A percentile compares a stretch with the other conserved stretches of the same genome.
These are phyloP conservation scores for Coelopa frigida DNA, from an alignment of 1,140 invertebrate species.

Conservation along the genomic window DNA sequence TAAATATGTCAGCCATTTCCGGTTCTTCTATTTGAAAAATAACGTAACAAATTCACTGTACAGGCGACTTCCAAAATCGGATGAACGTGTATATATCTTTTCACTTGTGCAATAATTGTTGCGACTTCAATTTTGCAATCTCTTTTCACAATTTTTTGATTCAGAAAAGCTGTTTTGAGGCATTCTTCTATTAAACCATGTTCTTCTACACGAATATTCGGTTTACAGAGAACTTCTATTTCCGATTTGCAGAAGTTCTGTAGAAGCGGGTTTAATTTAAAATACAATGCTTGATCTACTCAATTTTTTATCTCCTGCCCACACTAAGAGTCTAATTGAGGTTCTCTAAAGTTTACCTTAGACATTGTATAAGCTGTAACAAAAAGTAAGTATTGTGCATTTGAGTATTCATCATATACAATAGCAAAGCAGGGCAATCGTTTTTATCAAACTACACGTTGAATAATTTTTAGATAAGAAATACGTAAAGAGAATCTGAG, in stretches of 20 bases:
- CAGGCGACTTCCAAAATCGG: slow-evolving; percentile 71
- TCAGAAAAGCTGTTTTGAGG: slow-evolving; percentile 71
- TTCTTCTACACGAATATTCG: slow-evolving; percentile 48
- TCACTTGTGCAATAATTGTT: slow-evolving; percentile 68
- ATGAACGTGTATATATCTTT: slow-evolving; percentile 77
- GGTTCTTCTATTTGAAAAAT: slow-evolving; percentile 72
- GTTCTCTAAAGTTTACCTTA: slow-evolving; percentile 71
- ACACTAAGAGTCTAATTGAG: slow-evolving; percentile 65
- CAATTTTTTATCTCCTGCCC: slow-evolving; percentile 72
- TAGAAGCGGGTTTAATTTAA: slow-evolving; percentile 76
- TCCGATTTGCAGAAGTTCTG: slow-evolving; percentile 68
- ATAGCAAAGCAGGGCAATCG: too few species aligned
- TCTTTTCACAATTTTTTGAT: slow-evolving; percentile 62
- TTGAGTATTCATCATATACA: too few species aligned
- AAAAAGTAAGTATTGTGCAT: too few species aligned
- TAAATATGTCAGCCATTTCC: too few species aligned
- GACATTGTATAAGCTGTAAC: slow-evolving; percentile 55
- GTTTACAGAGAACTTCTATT: slow-evolving; percentile 56
- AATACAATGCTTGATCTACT: slow-evolving; percentile 79
- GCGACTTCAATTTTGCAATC: slow-evolving; percentile 75
- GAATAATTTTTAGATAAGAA: too few species aligned
- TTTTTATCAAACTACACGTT: too few species aligned
- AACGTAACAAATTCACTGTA: slow-evolving; percentile 70
- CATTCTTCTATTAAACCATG: slow-evolving; percentile 73
- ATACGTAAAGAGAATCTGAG: too few species aligned